Percentiles rank a stretch among this genome's conserved stretches.
Evolutionary conservation across 2,797 vertebrate genomes (phyloP).

Genomic region (Rachycentron canadum): DNA sequence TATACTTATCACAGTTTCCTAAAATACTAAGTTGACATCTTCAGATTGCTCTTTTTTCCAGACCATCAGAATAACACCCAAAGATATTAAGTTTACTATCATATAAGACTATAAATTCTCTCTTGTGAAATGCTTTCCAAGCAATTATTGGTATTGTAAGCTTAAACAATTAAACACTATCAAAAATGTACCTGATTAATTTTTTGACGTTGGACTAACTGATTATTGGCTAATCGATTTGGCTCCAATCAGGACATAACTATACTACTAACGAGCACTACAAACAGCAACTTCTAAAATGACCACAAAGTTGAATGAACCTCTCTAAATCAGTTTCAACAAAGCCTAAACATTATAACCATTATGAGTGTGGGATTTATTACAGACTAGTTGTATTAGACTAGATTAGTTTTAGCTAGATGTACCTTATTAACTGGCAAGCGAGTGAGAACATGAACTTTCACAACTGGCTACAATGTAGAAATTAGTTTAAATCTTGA

Average conservation of each 20-base stretch:
- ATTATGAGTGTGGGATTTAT: background rate
- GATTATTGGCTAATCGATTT: background rate
- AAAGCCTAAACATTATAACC: background rate
- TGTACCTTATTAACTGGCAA: conserved; percentile 5
- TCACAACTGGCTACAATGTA: background rate
- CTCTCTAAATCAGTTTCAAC: background rate
- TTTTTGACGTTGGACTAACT: background rate
- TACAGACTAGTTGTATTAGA: background rate
- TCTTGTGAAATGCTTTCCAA: background rate
- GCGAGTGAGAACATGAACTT: background rate
- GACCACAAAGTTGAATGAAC: background rate
- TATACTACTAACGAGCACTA: background rate
- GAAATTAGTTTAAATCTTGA: background rate
- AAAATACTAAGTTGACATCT: background rate
- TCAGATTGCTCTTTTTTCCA: background rate
- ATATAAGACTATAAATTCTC: background rate
- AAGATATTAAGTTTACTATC: background rate
- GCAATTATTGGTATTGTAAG: no score
- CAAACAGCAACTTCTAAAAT: background rate
- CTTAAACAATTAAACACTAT: background rate
- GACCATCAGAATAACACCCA: background rate
- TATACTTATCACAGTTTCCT: background rate
- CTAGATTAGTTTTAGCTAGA: background rate
- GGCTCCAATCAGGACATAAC: background rate
- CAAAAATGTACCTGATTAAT: background rate